Evolutionary conservation across 1,140 invertebrate species (phyloP).

Genomic region (Thaumatotibia leucotreta): DNA sequence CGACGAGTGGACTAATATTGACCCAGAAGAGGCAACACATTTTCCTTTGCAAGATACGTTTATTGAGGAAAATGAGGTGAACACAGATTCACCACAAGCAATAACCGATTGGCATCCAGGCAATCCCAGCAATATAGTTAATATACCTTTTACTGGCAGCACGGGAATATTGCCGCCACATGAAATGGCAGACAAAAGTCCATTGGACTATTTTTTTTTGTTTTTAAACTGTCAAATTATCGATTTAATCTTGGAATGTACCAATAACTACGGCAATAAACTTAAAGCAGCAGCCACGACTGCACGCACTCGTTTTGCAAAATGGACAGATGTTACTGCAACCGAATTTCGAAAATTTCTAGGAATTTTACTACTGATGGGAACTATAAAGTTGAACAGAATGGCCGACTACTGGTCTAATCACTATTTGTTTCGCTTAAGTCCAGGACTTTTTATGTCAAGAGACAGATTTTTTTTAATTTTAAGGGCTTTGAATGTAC

Average conservation of each 20-base stretch:
- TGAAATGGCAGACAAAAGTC: slow-evolving; percentile 16
- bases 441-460: slow-evolving; percentile 22
- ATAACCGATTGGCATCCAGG: slow-evolving; percentile 19
- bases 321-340: slow-evolving; percentile 16
- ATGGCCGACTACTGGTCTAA: slow-evolving; percentile 23
- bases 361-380: slow-evolving; percentile 17
- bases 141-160: slow-evolving; percentile 20
- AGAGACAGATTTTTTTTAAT: slow-evolving; percentile 25
- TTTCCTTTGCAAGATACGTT: too few relatives aligned
- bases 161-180: slow-evolving; percentile 17
- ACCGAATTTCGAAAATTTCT: slow-evolving; percentile 18
- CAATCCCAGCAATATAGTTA: slow-evolving; percentile 17
- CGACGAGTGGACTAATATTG: too few relatives aligned
- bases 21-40: too few relatives aligned
- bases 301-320: slow-evolving; percentile 12
- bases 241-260: slow-evolving; percentile 17
- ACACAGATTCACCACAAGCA: not conserved
- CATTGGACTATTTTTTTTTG: slow-evolving; percentile 20
- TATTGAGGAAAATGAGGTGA: too few relatives aligned
- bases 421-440: slow-evolving; percentile 20
- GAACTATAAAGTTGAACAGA: slow-evolving; percentile 17
- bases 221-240: slow-evolving; percentile 17
- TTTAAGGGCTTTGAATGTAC: slow-evolving; percentile 24
- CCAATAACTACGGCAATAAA: slow-evolving; percentile 20
- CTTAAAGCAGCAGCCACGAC: slow-evolving; percentile 16